These are phyloP conservation scores for Athalia rosae DNA, from an alignment of 2,888 invertebrate genomes.

Conservation along the genomic window DNA sequence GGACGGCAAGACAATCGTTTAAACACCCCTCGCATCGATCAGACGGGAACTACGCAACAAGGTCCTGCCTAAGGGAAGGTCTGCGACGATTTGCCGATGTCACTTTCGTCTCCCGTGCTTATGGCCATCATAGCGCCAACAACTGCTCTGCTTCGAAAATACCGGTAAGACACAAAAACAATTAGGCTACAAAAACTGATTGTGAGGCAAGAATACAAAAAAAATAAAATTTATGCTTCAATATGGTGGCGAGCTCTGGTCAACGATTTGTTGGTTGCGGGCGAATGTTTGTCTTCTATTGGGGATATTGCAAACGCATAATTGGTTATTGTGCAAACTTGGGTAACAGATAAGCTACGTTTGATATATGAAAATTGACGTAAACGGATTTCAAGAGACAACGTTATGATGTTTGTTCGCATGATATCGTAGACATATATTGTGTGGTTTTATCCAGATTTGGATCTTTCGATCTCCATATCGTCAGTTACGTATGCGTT, in stretches of 20 bases:
- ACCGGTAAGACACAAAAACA: no score
- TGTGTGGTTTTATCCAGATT: not conserved
- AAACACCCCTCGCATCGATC: constrained; percentile 53
- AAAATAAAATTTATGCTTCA: not conserved
- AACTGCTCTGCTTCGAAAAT: not conserved
- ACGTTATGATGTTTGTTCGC: constrained; percentile 22
- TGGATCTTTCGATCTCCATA: not conserved
- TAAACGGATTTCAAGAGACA: constrained; percentile 25
- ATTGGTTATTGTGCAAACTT: constrained; percentile 11
- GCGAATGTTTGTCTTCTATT: not conserved
- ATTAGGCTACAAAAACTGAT: no score
- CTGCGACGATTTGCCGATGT: not conserved
- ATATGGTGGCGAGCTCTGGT: no score
- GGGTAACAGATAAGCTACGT: not conserved
- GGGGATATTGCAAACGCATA: not conserved
- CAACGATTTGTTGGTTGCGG: not conserved
- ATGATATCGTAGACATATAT: not conserved
- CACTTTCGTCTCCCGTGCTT: constrained; percentile 4
- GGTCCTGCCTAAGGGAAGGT: not conserved
- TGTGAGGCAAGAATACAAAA: not conserved
- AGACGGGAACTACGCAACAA: constrained; percentile 47
- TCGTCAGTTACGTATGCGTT: not conserved
- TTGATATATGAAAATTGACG: not conserved
- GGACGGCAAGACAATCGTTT: constrained; percentile 60
- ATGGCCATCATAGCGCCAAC: constrained; percentile 48